A percentile compares a stretch with the other conserved stretches of the same genome.
Evolutionary conservation across 2,113 vertebrate species (phyloP).

Genomic region (Pardalotus punctatus): DNA sequence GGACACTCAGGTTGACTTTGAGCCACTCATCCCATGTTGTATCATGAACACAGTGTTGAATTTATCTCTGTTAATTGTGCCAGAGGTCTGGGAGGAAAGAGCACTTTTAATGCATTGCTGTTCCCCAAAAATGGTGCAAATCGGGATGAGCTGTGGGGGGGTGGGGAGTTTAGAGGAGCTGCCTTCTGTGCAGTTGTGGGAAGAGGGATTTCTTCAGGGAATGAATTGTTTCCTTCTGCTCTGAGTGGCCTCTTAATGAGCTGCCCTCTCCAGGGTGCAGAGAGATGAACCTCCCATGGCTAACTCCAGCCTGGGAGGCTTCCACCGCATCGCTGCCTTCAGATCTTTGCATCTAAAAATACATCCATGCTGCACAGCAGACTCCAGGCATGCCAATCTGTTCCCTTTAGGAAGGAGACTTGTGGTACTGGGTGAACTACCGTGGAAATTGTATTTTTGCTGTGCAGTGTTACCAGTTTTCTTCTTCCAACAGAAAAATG

Average conservation of each 20-base stretch:
- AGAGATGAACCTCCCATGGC: neutral
- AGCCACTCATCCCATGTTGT: fast-evolving
- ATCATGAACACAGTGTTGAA: fast-evolving
- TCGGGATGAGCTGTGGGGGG: fast-evolving
- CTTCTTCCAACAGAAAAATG: neutral
- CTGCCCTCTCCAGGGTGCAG: neutral
- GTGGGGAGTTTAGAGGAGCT: neutral
- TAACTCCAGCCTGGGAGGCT: slow-evolving; percentile 13
- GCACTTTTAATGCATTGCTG: fast-evolving
- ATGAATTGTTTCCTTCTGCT: slow-evolving; percentile 25
- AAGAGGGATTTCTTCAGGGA: slow-evolving; percentile 25
- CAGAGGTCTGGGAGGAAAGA: neutral
- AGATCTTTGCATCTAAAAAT: neutral
- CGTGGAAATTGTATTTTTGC: neutral
- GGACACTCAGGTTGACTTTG: fast-evolving
- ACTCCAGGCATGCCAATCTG: neutral
- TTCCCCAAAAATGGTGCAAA: neutral
- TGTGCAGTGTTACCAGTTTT: neutral
- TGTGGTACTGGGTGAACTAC: neutral
- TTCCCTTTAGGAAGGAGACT: neutral
- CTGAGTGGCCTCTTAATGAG: neutral
- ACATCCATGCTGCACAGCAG: neutral
- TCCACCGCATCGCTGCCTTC: neutral
- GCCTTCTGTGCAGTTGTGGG: neutral
- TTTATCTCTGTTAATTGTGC: neutral